Evolutionary conservation across 2,797 vertebrate species (phyloP).

Genomic region (Octomys mimax): DNA sequence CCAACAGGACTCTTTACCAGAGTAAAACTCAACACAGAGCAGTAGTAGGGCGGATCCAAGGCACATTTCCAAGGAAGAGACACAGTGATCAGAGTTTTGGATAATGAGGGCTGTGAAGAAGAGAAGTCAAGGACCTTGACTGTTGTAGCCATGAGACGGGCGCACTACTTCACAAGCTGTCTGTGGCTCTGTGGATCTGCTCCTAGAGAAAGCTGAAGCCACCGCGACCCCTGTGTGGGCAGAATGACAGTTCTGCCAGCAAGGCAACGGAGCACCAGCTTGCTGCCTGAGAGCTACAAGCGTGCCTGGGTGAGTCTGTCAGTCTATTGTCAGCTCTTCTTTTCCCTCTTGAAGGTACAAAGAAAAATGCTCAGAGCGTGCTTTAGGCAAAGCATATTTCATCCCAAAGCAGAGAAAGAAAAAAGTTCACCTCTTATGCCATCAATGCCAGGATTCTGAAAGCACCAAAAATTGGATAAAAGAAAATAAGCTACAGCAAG

Average conservation of each 20-base stretch:
- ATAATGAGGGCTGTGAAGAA: neutral
- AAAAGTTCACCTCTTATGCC: conserved; percentile 57
- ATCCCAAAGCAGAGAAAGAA: conserved; percentile 57
- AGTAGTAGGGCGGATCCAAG: neutral
- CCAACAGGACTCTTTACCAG: neutral
- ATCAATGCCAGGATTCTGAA: conserved; percentile 65
- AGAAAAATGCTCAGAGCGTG: conserved; percentile 62
- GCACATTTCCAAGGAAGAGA: conserved; percentile 25
- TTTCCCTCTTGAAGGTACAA: conserved; percentile 67
- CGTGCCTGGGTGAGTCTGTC: neutral
- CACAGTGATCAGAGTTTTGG: neutral
- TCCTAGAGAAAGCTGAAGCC: neutral
- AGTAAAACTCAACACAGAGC: neutral
- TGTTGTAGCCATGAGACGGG: rapidly evolving
- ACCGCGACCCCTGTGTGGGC: rapidly evolving
- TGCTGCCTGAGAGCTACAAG: neutral
- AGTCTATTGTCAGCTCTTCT: conserved; percentile 38
- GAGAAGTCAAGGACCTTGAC: neutral
- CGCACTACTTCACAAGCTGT: neutral
- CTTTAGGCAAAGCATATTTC: conserved; percentile 72
- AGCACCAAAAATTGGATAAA: conserved; percentile 62
- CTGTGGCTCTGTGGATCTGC: neutral
- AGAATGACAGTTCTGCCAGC: conserved; percentile 27
- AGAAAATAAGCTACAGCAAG: conserved; percentile 51
- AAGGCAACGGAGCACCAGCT: neutral